Evolutionary conservation across 2,888 invertebrate genomes (phyloP), one percentile per base, ranked within the genome.

Genomic region (Anticlea derivata): DNA sequence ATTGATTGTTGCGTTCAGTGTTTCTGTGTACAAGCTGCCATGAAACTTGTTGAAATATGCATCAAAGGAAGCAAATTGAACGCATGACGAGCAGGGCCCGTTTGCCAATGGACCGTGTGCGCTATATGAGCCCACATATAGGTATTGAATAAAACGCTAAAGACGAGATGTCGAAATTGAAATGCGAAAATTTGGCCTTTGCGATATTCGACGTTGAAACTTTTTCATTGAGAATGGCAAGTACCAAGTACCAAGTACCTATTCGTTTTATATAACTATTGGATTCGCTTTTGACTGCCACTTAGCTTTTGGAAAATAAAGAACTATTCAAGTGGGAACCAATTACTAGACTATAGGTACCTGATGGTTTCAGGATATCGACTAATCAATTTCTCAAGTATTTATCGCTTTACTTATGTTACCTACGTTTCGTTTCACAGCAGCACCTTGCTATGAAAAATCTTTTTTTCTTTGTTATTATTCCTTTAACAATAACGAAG

Each of bases 61-160:
- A 78, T 79, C 80, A 79, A 80, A 79, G 73, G 73, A 75, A 72
- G 44, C 52, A 72, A 76, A 78, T 73, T 73, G 68, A 73, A 78
- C 69, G 75, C 66, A 73, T 74, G 68, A 69, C 68, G 65, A 60
- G 63, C 69, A 66, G 57, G n/a, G 56, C 65, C 49, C 55, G 57
- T 65, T 71, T 58, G 63, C 65, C 62, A 65, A 66, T 73, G 68
- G 59, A 65, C 64, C 66, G 68, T 67, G 68, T 7, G 24, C 33
- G 20, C 60, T 26, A 49, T 40, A 50, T 52, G 54, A 55, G 51
- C 35, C 26, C 38, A 41, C 29, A 40, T 37, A 13, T 20, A 30
- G 55, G 55, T 58, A 55, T 62, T 56, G 52, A 63, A 47, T 38
- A 38, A 61, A 67, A 54, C 57, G 59, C 65, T 63, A 50, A 52